These are phyloP conservation scores for Pollimyrus isidori DNA, from an alignment of 2,113 vertebrate species.

Conservation along the genomic window DNA sequence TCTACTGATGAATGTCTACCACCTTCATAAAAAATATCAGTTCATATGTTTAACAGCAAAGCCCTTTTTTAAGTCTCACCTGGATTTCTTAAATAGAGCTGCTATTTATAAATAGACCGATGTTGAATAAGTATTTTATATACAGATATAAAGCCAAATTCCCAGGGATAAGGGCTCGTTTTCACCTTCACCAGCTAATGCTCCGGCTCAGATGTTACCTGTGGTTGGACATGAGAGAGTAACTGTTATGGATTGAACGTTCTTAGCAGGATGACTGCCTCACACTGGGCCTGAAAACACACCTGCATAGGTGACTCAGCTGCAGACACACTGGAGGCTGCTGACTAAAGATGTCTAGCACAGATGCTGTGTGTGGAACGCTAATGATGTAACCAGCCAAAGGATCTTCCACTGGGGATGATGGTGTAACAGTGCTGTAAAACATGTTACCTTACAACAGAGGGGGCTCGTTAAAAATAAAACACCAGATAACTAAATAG, in stretches of 20 bases:
- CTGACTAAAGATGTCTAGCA: neutral
- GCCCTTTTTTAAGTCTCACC: neutral
- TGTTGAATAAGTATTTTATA: neutral
- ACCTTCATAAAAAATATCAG: neutral
- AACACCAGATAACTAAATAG: neutral
- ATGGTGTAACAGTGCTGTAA: neutral
- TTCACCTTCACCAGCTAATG: neutral
- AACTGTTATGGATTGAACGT: neutral
- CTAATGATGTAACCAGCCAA: constrained; percentile 1
- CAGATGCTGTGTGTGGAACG: neutral
- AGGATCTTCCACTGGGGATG: neutral
- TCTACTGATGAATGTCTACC: neutral
- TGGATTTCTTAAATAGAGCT: neutral
- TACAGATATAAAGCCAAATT: neutral
- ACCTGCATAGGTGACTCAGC: neutral
- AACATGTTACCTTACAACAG: neutral
- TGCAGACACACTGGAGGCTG: neutral
- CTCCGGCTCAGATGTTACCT: neutral
- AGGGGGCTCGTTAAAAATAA: neutral
- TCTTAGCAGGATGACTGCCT: neutral
- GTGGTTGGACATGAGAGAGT: neutral
- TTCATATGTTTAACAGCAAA: neutral
- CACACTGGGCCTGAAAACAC: neutral
- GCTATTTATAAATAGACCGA: neutral
- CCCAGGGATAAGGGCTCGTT: neutral